These are phyloP conservation scores for Plecturocebus donacophilus DNA, from an alignment of 2,113 vertebrate genomes.

Conservation along the genomic window DNA sequence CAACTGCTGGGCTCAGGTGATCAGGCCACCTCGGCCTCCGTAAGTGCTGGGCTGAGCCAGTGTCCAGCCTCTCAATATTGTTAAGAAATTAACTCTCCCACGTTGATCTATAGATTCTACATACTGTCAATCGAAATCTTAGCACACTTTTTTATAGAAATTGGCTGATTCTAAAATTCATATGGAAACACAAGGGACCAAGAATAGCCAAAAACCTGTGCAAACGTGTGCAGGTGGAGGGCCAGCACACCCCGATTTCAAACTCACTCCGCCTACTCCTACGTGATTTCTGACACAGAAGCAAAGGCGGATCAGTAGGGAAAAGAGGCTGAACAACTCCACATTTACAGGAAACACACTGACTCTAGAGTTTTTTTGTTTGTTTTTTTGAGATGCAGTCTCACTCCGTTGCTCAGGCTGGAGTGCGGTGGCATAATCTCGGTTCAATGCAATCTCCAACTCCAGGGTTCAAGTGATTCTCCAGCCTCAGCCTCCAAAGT, in stretches of 20 bases:
- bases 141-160: not conserved
- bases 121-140: not conserved
- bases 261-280: not conserved
- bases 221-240: not conserved
- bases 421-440: too few species aligned
- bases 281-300: not conserved
- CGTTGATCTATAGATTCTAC: accelerated
- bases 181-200: not conserved
- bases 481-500: too few species aligned
- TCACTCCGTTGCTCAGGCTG: too few species aligned
- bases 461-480: too few species aligned
- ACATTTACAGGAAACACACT: not conserved
- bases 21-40: not conserved
- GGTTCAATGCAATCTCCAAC: too few species aligned
- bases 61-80: too few species aligned
- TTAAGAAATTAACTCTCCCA: not conserved
- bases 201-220: not conserved
- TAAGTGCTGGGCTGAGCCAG: too few species aligned
- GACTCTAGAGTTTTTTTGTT: too few species aligned
- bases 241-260: not conserved
- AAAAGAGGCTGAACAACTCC: not conserved
- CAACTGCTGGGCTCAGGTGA: not conserved
- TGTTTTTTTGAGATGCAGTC: too few species aligned
- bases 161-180: not conserved
- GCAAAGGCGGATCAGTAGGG: not conserved